Percentiles rank a stretch among this genome's conserved stretches.
Conservation (phyloP, 2,888 invertebrate genomes). For the Protonemura montana region DNA sequence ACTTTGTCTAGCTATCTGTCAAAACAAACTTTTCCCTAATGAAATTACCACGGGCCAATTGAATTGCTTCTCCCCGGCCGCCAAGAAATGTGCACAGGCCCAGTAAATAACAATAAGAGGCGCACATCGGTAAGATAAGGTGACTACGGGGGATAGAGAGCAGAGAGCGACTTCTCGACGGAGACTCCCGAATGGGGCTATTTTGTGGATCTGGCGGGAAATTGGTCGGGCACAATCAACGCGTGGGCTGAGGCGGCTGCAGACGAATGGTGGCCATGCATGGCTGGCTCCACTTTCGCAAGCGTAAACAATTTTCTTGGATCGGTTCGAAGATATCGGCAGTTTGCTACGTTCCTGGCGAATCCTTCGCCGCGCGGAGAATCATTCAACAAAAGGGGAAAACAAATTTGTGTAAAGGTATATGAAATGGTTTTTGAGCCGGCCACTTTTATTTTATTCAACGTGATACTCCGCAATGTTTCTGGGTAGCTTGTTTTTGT, state of each 20-base stretch:
- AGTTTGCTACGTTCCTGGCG: neutral
- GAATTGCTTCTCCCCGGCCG: constrained; percentile 13
- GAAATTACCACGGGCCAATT: constrained; percentile 36
- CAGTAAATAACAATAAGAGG: constrained; percentile 22
- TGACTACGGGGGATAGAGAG: constrained; percentile 1
- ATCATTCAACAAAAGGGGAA: neutral
- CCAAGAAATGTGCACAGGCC: neutral
- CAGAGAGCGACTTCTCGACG: neutral
- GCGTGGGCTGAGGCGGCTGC: neutral
- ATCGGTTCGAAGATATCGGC: neutral
- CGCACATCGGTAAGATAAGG: constrained; percentile 20
- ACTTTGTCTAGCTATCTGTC: constrained; percentile 19
- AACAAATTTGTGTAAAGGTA: neutral
- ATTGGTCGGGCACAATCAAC: neutral
- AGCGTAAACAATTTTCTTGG: neutral
- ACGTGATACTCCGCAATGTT: too few species aligned
- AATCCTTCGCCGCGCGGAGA: neutral
- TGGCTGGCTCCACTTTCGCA: neutral
- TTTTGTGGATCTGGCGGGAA: neutral
- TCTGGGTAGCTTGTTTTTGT: too few species aligned
- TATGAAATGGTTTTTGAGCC: neutral
- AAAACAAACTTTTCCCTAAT: constrained; percentile 39
- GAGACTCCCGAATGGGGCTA: neutral
- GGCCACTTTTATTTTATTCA: neutral
- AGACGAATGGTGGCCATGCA: neutral